These are phyloP conservation scores for Eleutherodactylus coqui DNA, from an alignment of 2,797 vertebrate species.

Conservation along the genomic window DNA sequence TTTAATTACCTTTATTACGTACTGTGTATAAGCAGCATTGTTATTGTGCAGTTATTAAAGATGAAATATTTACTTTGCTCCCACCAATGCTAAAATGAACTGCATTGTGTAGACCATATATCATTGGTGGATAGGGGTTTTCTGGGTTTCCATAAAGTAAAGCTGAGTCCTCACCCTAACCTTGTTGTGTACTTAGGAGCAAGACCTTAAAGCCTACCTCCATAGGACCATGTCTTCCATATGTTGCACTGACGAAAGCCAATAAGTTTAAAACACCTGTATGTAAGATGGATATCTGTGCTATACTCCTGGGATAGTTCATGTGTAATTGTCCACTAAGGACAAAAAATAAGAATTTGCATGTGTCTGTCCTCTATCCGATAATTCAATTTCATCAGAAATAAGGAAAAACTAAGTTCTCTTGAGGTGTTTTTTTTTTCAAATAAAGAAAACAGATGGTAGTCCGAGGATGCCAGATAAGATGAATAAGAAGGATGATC, in stretches of 20 bases:
- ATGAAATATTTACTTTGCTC: neutral
- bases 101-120: neutral
- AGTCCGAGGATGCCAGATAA: too few species aligned
- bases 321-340: neutral
- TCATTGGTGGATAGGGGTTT: neutral
- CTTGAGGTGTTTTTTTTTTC: too few species aligned
- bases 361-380: neutral
- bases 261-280: neutral
- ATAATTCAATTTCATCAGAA: too few species aligned
- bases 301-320: neutral
- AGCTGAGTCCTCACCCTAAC: neutral
- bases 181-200: neutral
- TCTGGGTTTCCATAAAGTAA: neutral
- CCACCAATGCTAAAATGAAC: neutral
- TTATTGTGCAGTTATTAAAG: neutral
- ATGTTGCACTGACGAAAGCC: neutral
- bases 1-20: neutral
- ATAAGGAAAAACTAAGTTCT: too few species aligned
- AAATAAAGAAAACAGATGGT: too few species aligned
- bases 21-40: neutral
- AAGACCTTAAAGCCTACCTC: neutral
- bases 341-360: neutral
- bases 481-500: too few species aligned
- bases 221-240: neutral
- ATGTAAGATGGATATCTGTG: neutral